These are phyloP conservation scores for Crotalus viridis DNA, from an alignment of 2,113 vertebrate genomes.

Conservation along the genomic window DNA sequence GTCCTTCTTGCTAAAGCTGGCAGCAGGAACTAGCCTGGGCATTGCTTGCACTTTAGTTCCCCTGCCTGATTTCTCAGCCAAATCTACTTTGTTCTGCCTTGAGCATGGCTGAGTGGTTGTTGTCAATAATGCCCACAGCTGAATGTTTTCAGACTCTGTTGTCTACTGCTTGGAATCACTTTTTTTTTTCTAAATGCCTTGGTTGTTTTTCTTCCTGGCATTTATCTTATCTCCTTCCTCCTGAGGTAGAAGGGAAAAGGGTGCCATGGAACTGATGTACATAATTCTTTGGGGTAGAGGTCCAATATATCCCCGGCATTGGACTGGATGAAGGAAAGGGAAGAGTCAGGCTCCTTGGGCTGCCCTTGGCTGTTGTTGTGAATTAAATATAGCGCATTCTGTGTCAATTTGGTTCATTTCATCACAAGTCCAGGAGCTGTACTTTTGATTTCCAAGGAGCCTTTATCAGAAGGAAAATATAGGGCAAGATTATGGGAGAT, in stretches of 20 bases:
- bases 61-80: neutral
- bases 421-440: neutral
- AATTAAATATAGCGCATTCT: neutral
- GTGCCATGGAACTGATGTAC: neutral
- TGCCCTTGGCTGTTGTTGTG: neutral
- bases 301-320: neutral
- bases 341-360: neutral
- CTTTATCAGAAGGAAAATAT: neutral
- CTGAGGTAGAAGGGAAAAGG: neutral
- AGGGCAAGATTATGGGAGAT: neutral
- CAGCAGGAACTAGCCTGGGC: neutral
- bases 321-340: neutral
- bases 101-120: conserved; percentile 2
- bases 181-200: neutral
- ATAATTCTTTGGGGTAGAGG: neutral
- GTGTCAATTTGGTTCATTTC: neutral
- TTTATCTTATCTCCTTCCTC: neutral
- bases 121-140: neutral
- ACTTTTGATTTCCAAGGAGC: neutral
- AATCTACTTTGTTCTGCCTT: neutral
- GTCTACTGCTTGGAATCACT: neutral
- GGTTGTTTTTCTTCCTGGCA: neutral
- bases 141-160: neutral
- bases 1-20: neutral
- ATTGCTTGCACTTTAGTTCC: neutral